A percentile compares a stretch with the other conserved stretches of the same genome.
These are phyloP conservation scores for Nicator chloris DNA, from an alignment of 2,113 vertebrate species.

Conservation along the genomic window DNA sequence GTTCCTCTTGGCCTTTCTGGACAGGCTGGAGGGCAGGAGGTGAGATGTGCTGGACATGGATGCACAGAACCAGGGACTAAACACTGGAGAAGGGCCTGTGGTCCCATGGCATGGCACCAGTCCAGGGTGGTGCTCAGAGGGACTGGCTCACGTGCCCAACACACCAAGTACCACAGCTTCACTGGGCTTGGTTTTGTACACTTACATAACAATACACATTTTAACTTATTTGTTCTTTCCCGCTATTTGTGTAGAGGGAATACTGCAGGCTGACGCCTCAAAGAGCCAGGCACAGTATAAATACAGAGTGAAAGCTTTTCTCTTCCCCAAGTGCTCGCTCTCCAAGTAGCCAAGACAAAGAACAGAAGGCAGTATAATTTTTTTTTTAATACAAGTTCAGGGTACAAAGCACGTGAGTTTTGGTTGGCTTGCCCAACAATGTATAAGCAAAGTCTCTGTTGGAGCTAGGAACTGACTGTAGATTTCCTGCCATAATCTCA, in stretches of 20 bases:
- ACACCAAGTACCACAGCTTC: neutral
- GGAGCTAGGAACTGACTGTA: neutral
- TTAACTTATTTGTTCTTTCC: neutral
- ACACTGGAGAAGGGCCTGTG: rapidly evolving
- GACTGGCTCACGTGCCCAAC: rapidly evolving
- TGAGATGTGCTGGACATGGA: neutral
- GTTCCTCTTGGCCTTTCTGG: neutral
- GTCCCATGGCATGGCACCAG: neutral
- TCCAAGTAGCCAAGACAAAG: neutral
- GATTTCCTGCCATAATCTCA: constrained; percentile 1
- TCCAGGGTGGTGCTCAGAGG: neutral
- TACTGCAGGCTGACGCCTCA: neutral
- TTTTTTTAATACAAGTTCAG: neutral
- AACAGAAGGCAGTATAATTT: neutral
- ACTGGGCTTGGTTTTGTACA: neutral
- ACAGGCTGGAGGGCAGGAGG: neutral
- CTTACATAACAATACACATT: neutral
- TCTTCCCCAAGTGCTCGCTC: neutral
- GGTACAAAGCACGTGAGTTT: neutral
- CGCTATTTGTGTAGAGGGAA: neutral
- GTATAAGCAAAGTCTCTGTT: neutral
- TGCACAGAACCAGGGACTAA: neutral
- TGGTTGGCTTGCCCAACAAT: neutral
- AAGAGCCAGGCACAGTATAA: neutral
- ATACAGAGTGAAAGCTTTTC: neutral